Evolutionary conservation across 2,113 vertebrate species (phyloP).

Genomic region (Platysternon megacephalum): DNA sequence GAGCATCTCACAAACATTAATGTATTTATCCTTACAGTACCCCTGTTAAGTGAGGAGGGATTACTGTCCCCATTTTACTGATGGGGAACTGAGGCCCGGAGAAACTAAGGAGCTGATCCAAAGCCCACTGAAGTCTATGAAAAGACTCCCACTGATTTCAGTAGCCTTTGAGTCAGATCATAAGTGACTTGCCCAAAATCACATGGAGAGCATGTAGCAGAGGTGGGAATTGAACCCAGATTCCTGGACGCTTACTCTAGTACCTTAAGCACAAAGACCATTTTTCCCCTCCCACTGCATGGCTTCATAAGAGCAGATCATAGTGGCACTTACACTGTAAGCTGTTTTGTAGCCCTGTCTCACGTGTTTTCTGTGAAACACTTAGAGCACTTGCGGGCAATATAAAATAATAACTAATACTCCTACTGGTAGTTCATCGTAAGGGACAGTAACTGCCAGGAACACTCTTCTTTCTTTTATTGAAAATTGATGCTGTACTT

Average conservation of each 20-base stretch:
- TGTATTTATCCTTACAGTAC: constrained; percentile 3
- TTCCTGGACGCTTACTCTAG: background rate
- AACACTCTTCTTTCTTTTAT: background rate
- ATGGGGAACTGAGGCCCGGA: background rate
- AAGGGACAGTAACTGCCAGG: background rate
- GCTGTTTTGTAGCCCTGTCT: background rate
- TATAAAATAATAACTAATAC: background rate
- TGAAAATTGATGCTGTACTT: background rate
- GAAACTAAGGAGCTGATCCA: background rate
- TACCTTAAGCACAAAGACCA: background rate
- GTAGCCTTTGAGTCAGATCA: background rate
- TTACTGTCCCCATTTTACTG: constrained; percentile 12
- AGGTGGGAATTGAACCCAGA: background rate
- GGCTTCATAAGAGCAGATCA: background rate
- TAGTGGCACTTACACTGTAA: background rate
- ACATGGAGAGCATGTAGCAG: background rate
- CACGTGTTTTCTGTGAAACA: background rate
- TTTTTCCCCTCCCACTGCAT: background rate
- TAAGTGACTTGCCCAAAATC: background rate
- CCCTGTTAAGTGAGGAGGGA: background rate
- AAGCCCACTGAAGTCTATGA: background rate
- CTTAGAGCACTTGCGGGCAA: background rate
- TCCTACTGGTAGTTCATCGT: background rate
- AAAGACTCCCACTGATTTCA: background rate
- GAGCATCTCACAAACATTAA: constrained; percentile 29